A percentile compares a stretch with the other conserved stretches of the same genome.
Evolutionary conservation across 1,140 invertebrate genomes (phyloP).

Genomic region (Hycleus phaleratus): DNA sequence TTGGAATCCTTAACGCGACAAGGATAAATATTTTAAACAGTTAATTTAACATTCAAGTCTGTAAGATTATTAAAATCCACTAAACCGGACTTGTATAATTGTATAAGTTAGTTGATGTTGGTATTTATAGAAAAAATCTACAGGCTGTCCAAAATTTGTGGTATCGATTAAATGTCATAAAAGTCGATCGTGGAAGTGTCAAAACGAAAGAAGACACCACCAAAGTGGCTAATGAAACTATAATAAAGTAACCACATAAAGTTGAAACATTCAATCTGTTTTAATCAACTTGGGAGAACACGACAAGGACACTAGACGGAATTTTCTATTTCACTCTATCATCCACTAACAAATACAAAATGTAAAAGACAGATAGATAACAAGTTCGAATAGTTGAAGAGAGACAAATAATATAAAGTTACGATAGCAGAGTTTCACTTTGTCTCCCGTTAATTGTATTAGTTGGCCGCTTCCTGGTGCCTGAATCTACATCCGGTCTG

Average conservation of each 20-base stretch:
- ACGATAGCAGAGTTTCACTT: constrained; percentile 43
- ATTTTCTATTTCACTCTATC: neutral
- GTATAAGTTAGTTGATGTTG: neutral
- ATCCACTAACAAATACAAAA: neutral
- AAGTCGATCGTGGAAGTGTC: neutral
- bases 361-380: neutral
- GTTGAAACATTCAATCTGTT: constrained; percentile 42
- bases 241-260: constrained; percentile 39
- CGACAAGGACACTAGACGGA: constrained; percentile 18
- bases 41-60: constrained; percentile 31
- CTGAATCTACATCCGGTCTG: constrained; percentile 29
- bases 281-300: constrained; percentile 38
- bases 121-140: neutral
- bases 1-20: constrained; percentile 25
- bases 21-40: constrained; percentile 32
- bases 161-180: neutral
- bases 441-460: constrained; percentile 44
- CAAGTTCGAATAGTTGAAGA: constrained; percentile 6
- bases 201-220: neutral
- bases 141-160: neutral
- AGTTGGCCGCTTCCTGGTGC: constrained; percentile 36
- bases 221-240: constrained; percentile 36
- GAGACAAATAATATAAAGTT: constrained; percentile 24
- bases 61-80: neutral
- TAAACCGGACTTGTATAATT: neutral